Base-by-base conservation (phyloP, 2,888 invertebrate species). In the Monochamus alternatus region DNA sequence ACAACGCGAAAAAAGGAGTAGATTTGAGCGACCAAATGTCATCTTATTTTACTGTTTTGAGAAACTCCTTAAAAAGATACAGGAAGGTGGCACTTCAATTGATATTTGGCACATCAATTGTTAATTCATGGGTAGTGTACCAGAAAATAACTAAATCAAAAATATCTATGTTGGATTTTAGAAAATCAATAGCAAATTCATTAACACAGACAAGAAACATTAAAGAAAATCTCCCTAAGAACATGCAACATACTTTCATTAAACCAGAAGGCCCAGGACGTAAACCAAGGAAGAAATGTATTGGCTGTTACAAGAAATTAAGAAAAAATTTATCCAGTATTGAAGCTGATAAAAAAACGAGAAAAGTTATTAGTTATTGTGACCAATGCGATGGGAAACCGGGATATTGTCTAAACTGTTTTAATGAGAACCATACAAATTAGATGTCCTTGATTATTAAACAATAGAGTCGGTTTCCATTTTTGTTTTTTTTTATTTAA, bases 21-120 rank as follows among this genome's bases (percentile, higher is more conserved):
- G 55, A 55, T 14, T 14, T n/a, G 14, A 55, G 55, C 22, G 55
- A 55, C 14, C 55, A 55, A 62, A 62, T 62, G 62, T 62, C 62
- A 3, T 62, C 62, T 3, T 62, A 62, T 12, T 32, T 32, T 38
- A 38, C 38, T n/a, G 62, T 62, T 3, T 38, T 62, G 14, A 32
- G 62, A 10, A 32, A 12, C 0, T 9, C 32, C 10, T 5, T 62
- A 43, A 62, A 62, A 38, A 43, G 62, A 43, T 62, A 32, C 38
- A 7, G 43, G 12, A 62, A 62, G 38, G 58, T 58, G n/a, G 22
- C 14, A 14, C n/a, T 58, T 22, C 1, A 58, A 22, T 5, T 58
- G 7, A 7, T 58, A 22, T 58, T 58, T 58, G n/a, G 58, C 7
- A 58, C 14, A 14, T 58, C 7, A 7, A 14, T n/a, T 58, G 58